Conservation (phyloP, 2,797 vertebrate species). For the Phoeniculus purpureus region DNA sequence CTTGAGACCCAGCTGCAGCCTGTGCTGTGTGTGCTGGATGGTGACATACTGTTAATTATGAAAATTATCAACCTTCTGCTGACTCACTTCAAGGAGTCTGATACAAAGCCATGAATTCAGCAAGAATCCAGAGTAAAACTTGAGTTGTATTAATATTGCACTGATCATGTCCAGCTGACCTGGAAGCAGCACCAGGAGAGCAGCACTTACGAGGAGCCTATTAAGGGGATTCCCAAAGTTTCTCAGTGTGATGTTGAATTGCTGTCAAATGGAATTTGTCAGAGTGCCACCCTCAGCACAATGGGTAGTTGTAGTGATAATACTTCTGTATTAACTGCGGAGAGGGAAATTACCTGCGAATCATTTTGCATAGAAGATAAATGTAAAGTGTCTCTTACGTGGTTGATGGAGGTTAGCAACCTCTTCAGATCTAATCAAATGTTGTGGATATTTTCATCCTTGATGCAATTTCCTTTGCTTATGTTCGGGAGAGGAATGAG, state of each 20-base stretch:
- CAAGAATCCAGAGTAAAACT: slow-evolving; percentile 2
- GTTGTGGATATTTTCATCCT: slow-evolving; percentile 22
- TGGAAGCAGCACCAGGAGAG: background rate
- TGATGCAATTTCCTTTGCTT: background rate
- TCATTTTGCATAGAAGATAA: slow-evolving; percentile 56
- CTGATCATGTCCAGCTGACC: background rate
- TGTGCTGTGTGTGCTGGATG: background rate
- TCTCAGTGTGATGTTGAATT: background rate
- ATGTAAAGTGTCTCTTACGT: slow-evolving; percentile 6
- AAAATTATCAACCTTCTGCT: background rate
- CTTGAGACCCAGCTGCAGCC: background rate
- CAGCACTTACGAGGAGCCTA: fast-evolving
- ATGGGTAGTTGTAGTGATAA: slow-evolving; percentile 18
- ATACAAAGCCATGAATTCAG: slow-evolving; percentile 3
- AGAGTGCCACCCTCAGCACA: background rate
- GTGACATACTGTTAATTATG: slow-evolving; percentile 29
- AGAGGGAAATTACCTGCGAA: slow-evolving; percentile 47
- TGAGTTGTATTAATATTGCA: background rate
- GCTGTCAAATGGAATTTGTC: slow-evolving; percentile 44
- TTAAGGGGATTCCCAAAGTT: background rate
- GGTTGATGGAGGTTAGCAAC: slow-evolving; percentile 25
- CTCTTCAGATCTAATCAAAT: slow-evolving; percentile 40
- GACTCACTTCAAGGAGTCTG: background rate
- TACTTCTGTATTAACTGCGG: slow-evolving; percentile 31
- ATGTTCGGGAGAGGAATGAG: background rate